Percentiles rank a stretch among this genome's conserved stretches.
phyloP scores from a whole-genome alignment of 1,140 invertebrate genomes.

The Oscheius sp. region DNA sequence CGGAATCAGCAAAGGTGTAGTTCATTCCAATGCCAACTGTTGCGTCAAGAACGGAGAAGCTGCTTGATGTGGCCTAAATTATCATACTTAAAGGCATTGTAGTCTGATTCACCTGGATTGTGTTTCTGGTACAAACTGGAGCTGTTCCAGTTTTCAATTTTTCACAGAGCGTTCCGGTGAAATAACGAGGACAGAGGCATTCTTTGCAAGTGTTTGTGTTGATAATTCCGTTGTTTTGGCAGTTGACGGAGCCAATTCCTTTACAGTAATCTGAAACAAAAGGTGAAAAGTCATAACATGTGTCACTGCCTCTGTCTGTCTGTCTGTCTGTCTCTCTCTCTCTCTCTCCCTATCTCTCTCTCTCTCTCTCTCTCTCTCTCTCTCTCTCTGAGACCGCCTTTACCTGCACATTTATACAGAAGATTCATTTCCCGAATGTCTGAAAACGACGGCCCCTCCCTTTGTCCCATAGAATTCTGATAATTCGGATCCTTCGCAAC shows the following conservation, averaged over 20 bases:
- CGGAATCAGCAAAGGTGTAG: not conserved
- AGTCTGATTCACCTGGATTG: not conserved
- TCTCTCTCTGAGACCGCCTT: too few relatives aligned
- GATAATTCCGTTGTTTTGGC: not conserved
- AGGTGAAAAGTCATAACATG: too few relatives aligned
- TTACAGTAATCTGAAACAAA: too few relatives aligned
- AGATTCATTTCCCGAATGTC: not conserved
- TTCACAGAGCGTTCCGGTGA: not conserved
- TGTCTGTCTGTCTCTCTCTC: too few relatives aligned
- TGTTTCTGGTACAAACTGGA: not conserved
- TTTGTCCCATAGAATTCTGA: not conserved
- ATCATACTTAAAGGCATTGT: not conserved
- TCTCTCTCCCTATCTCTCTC: too few relatives aligned
- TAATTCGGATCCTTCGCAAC: not conserved
- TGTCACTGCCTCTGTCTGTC: too few relatives aligned
- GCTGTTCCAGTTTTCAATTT: not conserved
- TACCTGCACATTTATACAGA: not conserved
- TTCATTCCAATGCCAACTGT: not conserved
- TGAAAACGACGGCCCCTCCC: not conserved
- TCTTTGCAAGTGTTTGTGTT: not conserved
- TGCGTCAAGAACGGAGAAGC: not conserved
- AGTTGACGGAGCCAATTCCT: too few relatives aligned
- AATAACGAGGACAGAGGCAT: not conserved
- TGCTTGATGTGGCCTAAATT: not conserved
- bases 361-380: too few relatives aligned